These are phyloP conservation scores for Penaeus japonicus DNA, from an alignment of 1,140 invertebrate genomes.

Conservation along the genomic window DNA sequence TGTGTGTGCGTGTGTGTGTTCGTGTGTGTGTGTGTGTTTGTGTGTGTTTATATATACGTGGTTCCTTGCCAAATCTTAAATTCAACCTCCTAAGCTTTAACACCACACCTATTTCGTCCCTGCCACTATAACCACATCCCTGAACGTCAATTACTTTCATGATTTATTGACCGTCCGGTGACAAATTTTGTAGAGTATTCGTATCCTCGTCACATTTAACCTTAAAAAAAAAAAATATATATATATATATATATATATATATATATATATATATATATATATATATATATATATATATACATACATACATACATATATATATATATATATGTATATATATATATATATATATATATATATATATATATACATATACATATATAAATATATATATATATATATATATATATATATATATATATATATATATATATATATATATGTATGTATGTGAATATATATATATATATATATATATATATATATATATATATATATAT, in stretches of 20 bases:
- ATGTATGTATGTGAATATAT: not conserved
- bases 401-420: not conserved
- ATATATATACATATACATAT: not conserved
- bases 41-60: too few species aligned
- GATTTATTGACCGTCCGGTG: not conserved
- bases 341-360: not conserved
- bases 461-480: not conserved
- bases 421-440: not conserved
- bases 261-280: constrained; percentile 13
- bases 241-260: constrained; percentile 13
- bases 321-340: not conserved
- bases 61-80: too few species aligned
- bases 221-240: not conserved
- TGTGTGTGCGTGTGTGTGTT: too few species aligned
- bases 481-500: too few species aligned
- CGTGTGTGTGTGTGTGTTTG: too few species aligned
- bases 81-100: too few species aligned
- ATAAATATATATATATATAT: too few species aligned
- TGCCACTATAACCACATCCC: too few species aligned
- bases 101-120: too few species aligned
- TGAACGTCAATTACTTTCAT: not conserved
- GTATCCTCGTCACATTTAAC: not conserved
- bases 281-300: not conserved
- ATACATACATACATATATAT: too few species aligned
- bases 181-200: too few species aligned